Conservation (phyloP, 2,797 vertebrate genomes). For the Anguilla pacifica region DNA sequence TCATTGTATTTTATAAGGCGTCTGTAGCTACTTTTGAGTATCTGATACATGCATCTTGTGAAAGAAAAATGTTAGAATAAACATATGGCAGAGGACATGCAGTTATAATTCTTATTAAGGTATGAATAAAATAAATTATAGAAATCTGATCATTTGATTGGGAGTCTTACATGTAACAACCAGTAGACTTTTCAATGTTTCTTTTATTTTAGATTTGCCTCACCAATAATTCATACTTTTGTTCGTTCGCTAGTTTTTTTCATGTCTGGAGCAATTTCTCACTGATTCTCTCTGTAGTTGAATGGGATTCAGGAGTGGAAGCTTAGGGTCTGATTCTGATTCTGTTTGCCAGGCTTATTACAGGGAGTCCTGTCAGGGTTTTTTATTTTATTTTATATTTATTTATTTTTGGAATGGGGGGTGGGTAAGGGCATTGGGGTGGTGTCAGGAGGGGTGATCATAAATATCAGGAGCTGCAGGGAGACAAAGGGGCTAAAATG, state of each 20-base stretch:
- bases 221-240: constrained; percentile 50
- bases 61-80: constrained; percentile 52
- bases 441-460: constrained; percentile 80
- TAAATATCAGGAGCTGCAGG: constrained; percentile 86
- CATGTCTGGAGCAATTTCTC: constrained; percentile 42
- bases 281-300: constrained; percentile 60
- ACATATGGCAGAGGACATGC: constrained; percentile 33
- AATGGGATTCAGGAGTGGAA: constrained; percentile 48
- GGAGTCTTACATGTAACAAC: constrained; percentile 37
- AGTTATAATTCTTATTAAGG: constrained; percentile 35
- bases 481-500: constrained; percentile 85
- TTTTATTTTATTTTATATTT: constrained; percentile 33
- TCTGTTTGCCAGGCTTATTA: constrained; percentile 56
- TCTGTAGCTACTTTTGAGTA: constrained; percentile 48
- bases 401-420: constrained; percentile 6
- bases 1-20: constrained; percentile 52
- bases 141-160: constrained; percentile 47
- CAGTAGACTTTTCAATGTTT: constrained; percentile 40
- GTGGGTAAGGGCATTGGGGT: constrained; percentile 66
- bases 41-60: constrained; percentile 47
- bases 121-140: constrained; percentile 24
- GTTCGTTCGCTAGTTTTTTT: constrained; percentile 28
- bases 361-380: constrained; percentile 51
- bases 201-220: constrained; percentile 52
- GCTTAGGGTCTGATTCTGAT: constrained; percentile 52